Evolutionary conservation across 2,888 invertebrate genomes (phyloP).

Genomic region (Pterobdella sp.): DNA sequence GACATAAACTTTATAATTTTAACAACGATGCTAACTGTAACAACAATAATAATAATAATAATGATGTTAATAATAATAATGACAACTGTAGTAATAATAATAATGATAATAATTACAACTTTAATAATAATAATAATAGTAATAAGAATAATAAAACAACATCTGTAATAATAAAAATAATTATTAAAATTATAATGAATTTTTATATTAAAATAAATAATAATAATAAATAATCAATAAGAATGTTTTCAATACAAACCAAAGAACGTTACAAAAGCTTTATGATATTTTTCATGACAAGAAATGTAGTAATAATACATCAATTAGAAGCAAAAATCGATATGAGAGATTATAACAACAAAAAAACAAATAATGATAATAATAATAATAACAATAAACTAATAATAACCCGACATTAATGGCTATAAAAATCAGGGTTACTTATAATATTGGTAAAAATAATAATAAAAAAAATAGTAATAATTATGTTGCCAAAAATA

Average conservation of each 20-base stretch:
- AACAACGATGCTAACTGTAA: background rate
- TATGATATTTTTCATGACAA: background rate
- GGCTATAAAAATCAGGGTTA: background rate
- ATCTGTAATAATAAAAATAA: background rate
- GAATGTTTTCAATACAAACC: background rate
- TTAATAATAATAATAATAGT: background rate
- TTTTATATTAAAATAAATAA: background rate
- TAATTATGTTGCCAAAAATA: background rate
- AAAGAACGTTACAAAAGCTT: background rate
- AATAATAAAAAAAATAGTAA: background rate
- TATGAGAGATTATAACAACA: background rate
- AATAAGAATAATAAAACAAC: background rate
- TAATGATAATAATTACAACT: background rate
- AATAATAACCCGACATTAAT: background rate
- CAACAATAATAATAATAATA: background rate
- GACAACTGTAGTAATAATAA: conserved; percentile 1
- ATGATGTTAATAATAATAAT: background rate
- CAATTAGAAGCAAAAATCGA: background rate
- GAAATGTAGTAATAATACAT: background rate
- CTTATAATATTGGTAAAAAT: background rate
- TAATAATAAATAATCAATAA: background rate
- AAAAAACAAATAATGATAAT: background rate
- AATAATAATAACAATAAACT: background rate
- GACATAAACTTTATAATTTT: background rate
- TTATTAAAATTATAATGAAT: background rate